These are phyloP conservation scores for Balanococcus diminutus DNA, from an alignment of 2,888 invertebrate genomes.

Conservation along the genomic window DNA sequence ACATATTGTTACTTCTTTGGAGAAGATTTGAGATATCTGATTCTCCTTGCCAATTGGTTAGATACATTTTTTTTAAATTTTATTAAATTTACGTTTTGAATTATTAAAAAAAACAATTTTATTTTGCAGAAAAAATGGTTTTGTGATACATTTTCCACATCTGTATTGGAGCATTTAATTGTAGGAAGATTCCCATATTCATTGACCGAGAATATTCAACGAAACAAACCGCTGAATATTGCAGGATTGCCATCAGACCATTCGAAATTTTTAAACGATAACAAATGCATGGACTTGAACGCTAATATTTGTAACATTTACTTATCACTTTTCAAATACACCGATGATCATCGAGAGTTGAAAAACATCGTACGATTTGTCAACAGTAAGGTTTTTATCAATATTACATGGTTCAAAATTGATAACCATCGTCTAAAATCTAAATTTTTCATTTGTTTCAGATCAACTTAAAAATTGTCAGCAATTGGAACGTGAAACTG, in stretches of 20 bases:
- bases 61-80: too few species aligned
- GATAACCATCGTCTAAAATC: not conserved
- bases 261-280: constrained; percentile 40
- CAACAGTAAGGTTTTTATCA: not conserved
- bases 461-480: not conserved
- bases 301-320: constrained; percentile 30
- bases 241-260: not conserved
- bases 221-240: not conserved
- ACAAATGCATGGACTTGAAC: constrained; percentile 25
- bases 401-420: not conserved
- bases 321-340: constrained; percentile 2
- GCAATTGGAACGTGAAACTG: constrained; percentile 29
- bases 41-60: constrained; percentile 52
- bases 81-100: not conserved
- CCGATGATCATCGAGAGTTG: not conserved
- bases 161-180: constrained; percentile 56
- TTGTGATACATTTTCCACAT: constrained; percentile 55
- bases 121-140: constrained; percentile 58
- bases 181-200: constrained; percentile 58
- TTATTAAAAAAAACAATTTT: not conserved
- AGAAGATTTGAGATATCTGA: constrained; percentile 59
- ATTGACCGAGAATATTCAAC: constrained; percentile 31
- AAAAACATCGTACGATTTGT: constrained; percentile 13
- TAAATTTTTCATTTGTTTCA: not conserved
- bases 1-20: constrained; percentile 70